These are phyloP conservation scores for Lepeophtheirus nordmannii DNA, from an alignment of 2,888 invertebrate species.

Conservation along the genomic window DNA sequence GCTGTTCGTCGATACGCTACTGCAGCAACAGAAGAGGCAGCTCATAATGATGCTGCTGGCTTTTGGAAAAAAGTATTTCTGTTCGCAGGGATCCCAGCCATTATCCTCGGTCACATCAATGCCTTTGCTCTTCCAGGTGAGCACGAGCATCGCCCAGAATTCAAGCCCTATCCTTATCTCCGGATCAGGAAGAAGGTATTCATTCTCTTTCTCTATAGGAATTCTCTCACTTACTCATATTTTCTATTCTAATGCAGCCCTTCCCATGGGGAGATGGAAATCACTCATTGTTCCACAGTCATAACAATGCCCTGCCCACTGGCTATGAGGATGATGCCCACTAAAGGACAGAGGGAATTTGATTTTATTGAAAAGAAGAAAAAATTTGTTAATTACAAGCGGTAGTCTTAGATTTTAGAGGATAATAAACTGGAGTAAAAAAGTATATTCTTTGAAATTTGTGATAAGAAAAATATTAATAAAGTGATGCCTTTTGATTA, in stretches of 20 bases:
- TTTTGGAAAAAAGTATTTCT: not conserved
- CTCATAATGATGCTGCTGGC: constrained; percentile 34
- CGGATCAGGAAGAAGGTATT: not conserved
- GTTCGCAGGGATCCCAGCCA: not conserved
- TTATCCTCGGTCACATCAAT: not conserved
- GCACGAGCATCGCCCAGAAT: not conserved
- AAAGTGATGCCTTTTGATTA: no score
- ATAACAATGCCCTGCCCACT: not conserved
- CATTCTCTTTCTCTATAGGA: no score
- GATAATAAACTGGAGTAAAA: no score
- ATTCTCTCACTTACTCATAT: not conserved
- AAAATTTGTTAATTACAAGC: no score
- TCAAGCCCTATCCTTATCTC: constrained; percentile 5
- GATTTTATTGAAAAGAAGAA: no score
- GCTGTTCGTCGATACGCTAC: not conserved
- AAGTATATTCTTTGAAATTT: no score
- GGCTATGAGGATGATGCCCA: not conserved
- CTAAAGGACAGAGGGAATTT: no score
- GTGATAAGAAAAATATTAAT: no score
- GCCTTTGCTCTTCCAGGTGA: not conserved
- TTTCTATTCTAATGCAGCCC: not conserved
- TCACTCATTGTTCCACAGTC: not conserved
- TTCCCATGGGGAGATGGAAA: constrained; percentile 5
- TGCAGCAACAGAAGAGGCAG: constrained; percentile 41
- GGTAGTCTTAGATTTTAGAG: no score